phyloP scores from a whole-genome alignment of 2,888 invertebrate species.

The Dryomyza anilis region DNA sequence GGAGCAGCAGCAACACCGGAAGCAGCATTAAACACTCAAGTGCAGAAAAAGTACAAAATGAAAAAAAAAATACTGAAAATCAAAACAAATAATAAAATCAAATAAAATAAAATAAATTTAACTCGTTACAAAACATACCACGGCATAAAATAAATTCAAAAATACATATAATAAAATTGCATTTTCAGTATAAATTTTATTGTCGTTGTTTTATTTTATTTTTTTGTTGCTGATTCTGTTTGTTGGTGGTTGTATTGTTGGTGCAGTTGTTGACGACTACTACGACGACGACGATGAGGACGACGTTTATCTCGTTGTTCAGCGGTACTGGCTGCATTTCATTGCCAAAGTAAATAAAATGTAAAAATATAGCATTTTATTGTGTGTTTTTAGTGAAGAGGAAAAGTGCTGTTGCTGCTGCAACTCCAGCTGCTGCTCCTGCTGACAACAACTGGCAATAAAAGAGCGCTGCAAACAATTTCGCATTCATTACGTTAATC shows the following conservation, averaged over 20 bases:
- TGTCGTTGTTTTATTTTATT: no score
- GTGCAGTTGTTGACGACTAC: no score
- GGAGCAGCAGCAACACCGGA: constrained; percentile 8
- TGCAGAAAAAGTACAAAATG: background rate
- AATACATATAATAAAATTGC: background rate
- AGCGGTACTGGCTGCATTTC: constrained; percentile 3
- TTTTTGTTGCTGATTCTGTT: no score
- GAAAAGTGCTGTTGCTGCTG: no score
- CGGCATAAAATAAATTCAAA: no score
- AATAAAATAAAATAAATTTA: background rate
- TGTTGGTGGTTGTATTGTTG: background rate
- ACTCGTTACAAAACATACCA: background rate
- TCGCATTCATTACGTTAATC: constrained; percentile 31
- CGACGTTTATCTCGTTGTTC: no score
- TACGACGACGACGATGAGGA: no score
- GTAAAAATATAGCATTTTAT: no score
- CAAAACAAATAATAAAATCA: background rate
- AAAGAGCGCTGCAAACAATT: constrained; percentile 23
- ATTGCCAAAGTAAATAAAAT: constrained; percentile 13
- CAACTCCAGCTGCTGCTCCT: no score
- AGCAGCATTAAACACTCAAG: constrained; percentile 4
- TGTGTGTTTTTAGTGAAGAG: no score
- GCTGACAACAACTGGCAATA: constrained; percentile 8
- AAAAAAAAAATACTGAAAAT: background rate
- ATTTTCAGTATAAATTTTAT: no score